Evolutionary conservation across 2,888 invertebrate species (phyloP).

Genomic region (Rotaria macrura): DNA sequence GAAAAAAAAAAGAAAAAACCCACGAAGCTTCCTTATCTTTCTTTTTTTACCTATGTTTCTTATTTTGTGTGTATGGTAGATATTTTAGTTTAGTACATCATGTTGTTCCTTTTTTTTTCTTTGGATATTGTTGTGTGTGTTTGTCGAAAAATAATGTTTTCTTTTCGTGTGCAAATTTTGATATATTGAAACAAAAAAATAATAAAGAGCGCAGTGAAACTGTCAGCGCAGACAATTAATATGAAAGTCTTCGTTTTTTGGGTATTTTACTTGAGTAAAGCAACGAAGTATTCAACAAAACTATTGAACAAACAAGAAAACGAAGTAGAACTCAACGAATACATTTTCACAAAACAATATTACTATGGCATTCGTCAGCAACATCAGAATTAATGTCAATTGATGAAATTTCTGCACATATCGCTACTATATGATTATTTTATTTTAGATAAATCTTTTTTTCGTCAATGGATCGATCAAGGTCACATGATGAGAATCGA

Average conservation of each 20-base stretch:
- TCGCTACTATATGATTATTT: neutral
- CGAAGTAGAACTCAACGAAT: too few relatives aligned
- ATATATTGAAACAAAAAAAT: neutral
- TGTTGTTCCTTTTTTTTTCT: neutral
- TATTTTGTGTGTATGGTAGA: constrained; percentile 1
- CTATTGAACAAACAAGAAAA: too few relatives aligned
- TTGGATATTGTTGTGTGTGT: constrained; percentile 3
- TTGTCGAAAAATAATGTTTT: neutral
- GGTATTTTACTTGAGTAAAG: too few relatives aligned
- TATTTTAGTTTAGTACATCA: neutral
- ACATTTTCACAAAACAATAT: too few relatives aligned
- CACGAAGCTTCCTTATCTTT: neutral
- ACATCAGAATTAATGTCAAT: neutral
- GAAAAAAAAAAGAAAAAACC: neutral
- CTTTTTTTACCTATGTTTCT: neutral
- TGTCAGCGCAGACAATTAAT: neutral
- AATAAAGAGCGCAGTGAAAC: neutral
- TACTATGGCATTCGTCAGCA: neutral
- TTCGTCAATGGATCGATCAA: neutral
- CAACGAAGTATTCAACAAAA: too few relatives aligned
- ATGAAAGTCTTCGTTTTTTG: too few relatives aligned
- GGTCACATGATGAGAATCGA: neutral
- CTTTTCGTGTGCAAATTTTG: neutral
- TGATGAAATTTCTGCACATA: neutral
- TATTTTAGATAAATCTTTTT: neutral